phyloP scores from a whole-genome alignment of 2,113 vertebrate genomes.

The Myrmecobius fasciatus region DNA sequence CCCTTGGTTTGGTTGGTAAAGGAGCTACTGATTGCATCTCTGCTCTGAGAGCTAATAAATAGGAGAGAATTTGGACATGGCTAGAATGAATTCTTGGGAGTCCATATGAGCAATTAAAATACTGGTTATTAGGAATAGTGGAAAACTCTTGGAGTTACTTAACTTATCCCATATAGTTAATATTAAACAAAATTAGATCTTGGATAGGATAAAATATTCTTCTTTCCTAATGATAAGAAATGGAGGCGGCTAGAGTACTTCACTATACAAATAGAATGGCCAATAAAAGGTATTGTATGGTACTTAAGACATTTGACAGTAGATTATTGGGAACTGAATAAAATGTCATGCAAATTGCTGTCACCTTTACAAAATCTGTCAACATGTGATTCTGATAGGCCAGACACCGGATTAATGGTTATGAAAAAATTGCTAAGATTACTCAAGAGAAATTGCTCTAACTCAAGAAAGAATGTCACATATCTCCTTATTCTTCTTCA shows the following conservation, averaged over 20 bases:
- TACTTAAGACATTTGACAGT: neutral
- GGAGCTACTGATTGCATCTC: neutral
- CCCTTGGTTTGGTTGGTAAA: neutral
- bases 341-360: neutral
- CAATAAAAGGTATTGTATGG: neutral
- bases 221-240: neutral
- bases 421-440: neutral
- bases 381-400: neutral
- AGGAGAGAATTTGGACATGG: neutral
- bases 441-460: neutral
- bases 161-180: neutral
- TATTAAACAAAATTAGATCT: neutral
- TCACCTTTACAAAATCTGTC: neutral
- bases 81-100: neutral
- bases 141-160: neutral
- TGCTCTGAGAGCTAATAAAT: neutral
- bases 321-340: neutral
- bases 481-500: neutral
- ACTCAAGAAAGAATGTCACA: neutral
- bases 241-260: too few relatives aligned
- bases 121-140: neutral
- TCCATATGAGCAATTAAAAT: neutral
- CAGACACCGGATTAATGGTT: neutral
- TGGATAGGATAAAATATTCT: neutral
- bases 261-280: neutral